Evolutionary conservation across 1,140 invertebrate species (phyloP).

Genomic region (Epicauta chinensis): DNA sequence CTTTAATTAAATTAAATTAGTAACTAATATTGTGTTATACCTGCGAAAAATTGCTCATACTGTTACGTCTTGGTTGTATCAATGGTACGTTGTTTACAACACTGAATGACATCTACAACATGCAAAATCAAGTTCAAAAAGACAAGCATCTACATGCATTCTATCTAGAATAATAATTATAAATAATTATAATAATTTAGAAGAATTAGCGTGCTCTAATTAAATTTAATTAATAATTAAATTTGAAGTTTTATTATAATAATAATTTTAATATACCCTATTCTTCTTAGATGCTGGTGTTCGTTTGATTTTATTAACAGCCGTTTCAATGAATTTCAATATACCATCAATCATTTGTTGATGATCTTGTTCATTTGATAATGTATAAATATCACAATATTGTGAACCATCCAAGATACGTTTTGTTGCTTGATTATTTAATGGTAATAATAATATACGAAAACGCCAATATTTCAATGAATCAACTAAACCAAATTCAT

Average conservation of each 20-base stretch:
- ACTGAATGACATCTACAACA: constrained; percentile 44
- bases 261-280: constrained; percentile 46
- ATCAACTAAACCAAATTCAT: constrained; percentile 80
- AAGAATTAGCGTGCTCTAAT: neutral
- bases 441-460: constrained; percentile 79
- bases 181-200: constrained; percentile 11
- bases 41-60: constrained; percentile 40
- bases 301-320: constrained; percentile 83
- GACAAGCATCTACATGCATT: constrained; percentile 21
- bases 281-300: constrained; percentile 55
- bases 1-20: too few species aligned
- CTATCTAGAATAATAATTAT: constrained; percentile 35
- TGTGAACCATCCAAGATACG: constrained; percentile 62
- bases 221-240: neutral
- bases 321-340: constrained; percentile 79
- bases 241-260: too few species aligned
- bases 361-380: constrained; percentile 56
- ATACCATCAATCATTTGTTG: constrained; percentile 64
- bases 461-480: constrained; percentile 93
- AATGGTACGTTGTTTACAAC: constrained; percentile 36
- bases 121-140: constrained; percentile 28
- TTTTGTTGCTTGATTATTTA: constrained; percentile 63
- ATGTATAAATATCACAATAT: constrained; percentile 76
- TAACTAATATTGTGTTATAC: constrained; percentile 24
- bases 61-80: constrained; percentile 41